Evolutionary conservation across 1,140 invertebrate genomes (phyloP).

Genomic region (Steinernema feltiae): DNA sequence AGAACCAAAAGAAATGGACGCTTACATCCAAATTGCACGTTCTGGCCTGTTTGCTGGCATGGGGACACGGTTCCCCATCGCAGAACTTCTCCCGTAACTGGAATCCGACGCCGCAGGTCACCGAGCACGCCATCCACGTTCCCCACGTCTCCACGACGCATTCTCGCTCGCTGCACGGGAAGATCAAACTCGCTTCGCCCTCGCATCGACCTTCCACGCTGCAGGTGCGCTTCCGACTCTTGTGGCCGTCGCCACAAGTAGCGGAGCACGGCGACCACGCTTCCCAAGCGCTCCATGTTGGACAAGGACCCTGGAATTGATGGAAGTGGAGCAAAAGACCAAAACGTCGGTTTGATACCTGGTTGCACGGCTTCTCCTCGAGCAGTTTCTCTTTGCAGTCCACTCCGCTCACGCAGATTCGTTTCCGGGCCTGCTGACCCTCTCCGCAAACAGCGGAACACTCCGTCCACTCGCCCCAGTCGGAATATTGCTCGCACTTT

Average conservation of each 20-base stretch:
- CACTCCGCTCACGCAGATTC: constrained; percentile 20
- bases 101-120: constrained; percentile 55
- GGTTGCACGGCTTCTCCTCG: constrained; percentile 12
- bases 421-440: constrained; percentile 25
- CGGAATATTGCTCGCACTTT: constrained; percentile 26
- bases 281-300: constrained; percentile 31
- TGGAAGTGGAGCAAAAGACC: background rate
- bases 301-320: constrained; percentile 25
- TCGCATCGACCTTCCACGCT: constrained; percentile 28
- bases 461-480: constrained; percentile 23
- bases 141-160: constrained; percentile 41
- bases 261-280: constrained; percentile 38
- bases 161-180: constrained; percentile 27
- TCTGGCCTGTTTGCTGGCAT: constrained; percentile 50
- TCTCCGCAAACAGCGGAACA: constrained; percentile 42
- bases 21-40: constrained; percentile 54
- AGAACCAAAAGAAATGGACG: no score
- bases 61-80: constrained; percentile 37
- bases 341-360: constrained; percentile 12
- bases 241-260: constrained; percentile 42
- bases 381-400: constrained; percentile 5
- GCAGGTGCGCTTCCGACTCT: background rate
- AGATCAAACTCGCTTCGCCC: constrained; percentile 32
- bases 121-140: constrained; percentile 50
- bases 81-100: constrained; percentile 51